Percentiles rank a stretch among this genome's conserved stretches.
These are phyloP conservation scores for Sebastes goodei DNA, from an alignment of 2,797 vertebrate genomes.

Conservation along the genomic window DNA sequence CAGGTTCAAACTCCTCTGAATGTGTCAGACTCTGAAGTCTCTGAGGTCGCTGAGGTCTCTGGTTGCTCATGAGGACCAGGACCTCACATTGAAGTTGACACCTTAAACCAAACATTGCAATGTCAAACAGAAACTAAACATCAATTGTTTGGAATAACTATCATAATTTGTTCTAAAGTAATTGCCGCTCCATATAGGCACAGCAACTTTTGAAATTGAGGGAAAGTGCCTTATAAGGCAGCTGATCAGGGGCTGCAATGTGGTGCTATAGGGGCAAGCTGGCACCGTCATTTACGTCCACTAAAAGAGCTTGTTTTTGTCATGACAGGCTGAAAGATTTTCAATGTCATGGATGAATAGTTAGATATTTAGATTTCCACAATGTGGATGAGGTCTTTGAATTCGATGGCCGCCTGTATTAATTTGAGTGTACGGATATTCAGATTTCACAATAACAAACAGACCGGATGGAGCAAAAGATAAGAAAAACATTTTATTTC, in stretches of 20 bases:
- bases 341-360: neutral
- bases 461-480: no score
- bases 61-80: neutral
- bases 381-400: neutral
- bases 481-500: no score
- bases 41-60: neutral
- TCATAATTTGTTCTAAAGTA: neutral
- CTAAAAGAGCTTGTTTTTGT: no score
- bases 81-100: neutral
- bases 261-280: no score
- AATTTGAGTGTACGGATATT: no score
- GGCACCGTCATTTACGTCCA: no score
- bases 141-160: neutral
- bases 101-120: neutral
- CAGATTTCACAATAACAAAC: neutral
- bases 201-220: no score
- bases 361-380: neutral
- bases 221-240: no score
- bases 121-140: neutral
- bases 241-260: no score
- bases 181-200: neutral
- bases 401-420: neutral
- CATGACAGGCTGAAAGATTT: neutral
- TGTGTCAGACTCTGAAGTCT: neutral
- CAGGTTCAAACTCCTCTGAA: constrained; percentile 15